These are phyloP conservation scores for Aphaenogaster ashmeadi DNA, from an alignment of 1,140 invertebrate species.

Conservation along the genomic window DNA sequence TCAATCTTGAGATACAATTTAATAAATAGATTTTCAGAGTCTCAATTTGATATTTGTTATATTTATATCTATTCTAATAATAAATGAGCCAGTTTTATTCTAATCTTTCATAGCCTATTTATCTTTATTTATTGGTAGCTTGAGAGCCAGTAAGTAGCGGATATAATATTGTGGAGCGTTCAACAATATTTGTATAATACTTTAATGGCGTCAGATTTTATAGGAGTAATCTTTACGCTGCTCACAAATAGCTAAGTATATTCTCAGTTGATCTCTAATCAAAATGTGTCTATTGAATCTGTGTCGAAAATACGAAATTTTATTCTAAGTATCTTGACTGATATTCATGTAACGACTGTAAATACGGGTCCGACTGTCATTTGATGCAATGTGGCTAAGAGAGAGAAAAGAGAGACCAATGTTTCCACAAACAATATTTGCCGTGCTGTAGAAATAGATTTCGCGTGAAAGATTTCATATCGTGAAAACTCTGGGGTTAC, in stretches of 20 bases:
- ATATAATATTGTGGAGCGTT: not conserved
- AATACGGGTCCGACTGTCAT: not conserved
- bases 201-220: not conserved
- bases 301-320: not conserved
- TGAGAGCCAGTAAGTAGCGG: not conserved
- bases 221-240: not conserved
- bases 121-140: not conserved
- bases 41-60: conserved; percentile 2
- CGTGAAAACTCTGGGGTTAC: not conserved
- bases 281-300: not conserved
- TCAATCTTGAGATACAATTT: not conserved
- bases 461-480: not conserved
- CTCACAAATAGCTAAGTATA: not conserved
- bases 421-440: not conserved
- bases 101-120: not conserved
- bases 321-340: not conserved
- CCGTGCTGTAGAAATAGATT: not conserved
- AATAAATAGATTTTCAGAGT: not conserved
- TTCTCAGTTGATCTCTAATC: not conserved
- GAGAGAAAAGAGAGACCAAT: too few relatives aligned
- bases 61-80: not conserved
- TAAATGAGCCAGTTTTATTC: not conserved
- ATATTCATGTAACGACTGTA: not conserved
- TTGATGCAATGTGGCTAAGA: not conserved
- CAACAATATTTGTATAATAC: not conserved